These are phyloP conservation scores for Falco cherrug DNA, from an alignment of 2,797 vertebrate genomes.

Conservation along the genomic window DNA sequence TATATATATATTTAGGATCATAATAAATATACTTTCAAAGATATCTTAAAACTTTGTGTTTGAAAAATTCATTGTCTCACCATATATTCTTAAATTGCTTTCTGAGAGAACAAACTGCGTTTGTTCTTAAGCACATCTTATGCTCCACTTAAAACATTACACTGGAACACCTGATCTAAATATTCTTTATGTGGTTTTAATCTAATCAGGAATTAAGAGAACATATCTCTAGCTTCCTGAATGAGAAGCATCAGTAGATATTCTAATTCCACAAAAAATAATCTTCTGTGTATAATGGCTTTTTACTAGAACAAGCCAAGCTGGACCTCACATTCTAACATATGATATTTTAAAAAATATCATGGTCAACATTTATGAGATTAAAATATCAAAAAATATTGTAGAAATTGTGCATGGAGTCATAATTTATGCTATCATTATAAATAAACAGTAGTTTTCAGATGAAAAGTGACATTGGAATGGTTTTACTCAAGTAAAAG, in stretches of 20 bases:
- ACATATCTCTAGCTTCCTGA: not conserved
- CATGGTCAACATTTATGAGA: not conserved
- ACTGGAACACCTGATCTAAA: not conserved
- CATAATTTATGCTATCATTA: not conserved
- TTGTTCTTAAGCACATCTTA: not conserved
- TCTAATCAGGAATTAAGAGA: not conserved
- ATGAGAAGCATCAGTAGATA: conserved; percentile 4
- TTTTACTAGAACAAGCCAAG: conserved; percentile 29
- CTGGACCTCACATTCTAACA: not conserved
- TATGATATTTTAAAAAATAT: not conserved
- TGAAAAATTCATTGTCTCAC: not conserved
- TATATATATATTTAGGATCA: not conserved
- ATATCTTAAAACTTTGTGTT: not conserved
- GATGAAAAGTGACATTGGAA: not conserved
- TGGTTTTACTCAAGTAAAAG: not conserved
- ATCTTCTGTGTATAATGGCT: not conserved
- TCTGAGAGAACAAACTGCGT: not conserved
- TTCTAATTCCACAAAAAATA: conserved; percentile 21
- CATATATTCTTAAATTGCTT: not conserved
- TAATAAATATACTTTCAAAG: not conserved
- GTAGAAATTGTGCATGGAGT: not conserved
- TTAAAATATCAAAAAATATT: not conserved
- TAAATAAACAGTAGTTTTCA: not conserved
- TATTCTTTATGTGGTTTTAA: conserved; percentile 2
- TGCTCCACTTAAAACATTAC: not conserved